phyloP scores from a whole-genome alignment of 2,888 invertebrate genomes.

The Acleris sparsana region DNA sequence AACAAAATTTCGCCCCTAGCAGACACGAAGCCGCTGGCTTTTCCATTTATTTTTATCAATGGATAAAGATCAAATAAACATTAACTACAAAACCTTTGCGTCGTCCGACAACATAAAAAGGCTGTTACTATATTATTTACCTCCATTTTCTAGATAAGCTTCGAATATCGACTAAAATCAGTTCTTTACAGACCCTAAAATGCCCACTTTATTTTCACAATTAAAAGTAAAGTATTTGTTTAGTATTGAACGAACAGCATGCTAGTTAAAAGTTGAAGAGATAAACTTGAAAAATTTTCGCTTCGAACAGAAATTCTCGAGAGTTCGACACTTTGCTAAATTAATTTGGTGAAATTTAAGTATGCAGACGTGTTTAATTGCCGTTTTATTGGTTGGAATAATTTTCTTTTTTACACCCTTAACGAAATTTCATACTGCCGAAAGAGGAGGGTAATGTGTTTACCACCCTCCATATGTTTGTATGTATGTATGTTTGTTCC shows the following conservation, averaged over 20 bases:
- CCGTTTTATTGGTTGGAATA: no score
- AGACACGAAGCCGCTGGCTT: no score
- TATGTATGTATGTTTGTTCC: no score
- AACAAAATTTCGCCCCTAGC: no score
- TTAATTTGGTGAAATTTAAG: neutral
- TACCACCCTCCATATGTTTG: no score
- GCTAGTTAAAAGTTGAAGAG: slow-evolving; percentile 13
- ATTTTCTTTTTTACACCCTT: no score
- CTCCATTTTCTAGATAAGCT: slow-evolving; percentile 15
- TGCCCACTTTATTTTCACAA: neutral
- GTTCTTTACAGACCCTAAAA: slow-evolving; percentile 6
- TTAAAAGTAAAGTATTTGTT: slow-evolving; percentile 3
- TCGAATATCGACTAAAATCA: slow-evolving; percentile 18
- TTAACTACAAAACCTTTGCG: slow-evolving; percentile 8
- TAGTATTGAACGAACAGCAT: neutral
- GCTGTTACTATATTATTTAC: slow-evolving; percentile 16
- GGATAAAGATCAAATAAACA: slow-evolving; percentile 10
- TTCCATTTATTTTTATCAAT: no score
- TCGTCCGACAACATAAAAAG: slow-evolving; percentile 6
- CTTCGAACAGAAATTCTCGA: neutral
- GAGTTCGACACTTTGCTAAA: neutral
- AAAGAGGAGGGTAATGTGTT: no score
- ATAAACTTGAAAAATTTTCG: neutral
- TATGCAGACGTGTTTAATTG: no score
- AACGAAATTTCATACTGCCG: no score